phyloP scores from a whole-genome alignment of 2,797 vertebrate genomes.

The Rhynchotus rufescens region DNA sequence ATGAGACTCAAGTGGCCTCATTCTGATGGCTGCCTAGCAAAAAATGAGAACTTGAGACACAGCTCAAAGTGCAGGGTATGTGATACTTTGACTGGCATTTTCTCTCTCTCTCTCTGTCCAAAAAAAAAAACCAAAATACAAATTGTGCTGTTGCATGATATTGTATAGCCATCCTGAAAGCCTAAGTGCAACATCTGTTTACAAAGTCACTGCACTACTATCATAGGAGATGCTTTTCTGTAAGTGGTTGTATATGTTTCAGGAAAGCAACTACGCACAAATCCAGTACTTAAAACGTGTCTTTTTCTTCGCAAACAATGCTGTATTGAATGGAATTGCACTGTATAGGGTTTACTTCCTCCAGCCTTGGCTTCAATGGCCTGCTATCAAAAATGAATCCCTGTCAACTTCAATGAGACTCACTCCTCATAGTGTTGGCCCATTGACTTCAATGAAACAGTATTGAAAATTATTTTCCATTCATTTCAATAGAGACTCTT shows the following conservation, averaged over 20 bases:
- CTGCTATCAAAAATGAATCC: slow-evolving; percentile 28
- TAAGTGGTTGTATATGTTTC: not conserved
- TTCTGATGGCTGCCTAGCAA: not conserved
- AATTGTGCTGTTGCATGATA: not conserved
- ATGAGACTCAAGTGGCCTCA: not conserved
- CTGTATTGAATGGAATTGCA: not conserved
- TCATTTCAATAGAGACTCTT: not conserved
- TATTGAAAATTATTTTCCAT: slow-evolving; percentile 7
- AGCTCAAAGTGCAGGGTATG: not conserved
- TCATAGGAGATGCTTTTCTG: not conserved
- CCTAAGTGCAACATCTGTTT: not conserved
- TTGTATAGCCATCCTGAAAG: not conserved
- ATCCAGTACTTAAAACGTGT: not conserved
- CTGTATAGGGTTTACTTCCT: not conserved
- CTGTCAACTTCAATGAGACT: not conserved
- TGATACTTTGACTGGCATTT: not conserved
- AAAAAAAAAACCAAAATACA: not conserved
- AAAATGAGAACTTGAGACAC: not conserved
- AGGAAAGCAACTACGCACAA: not conserved
- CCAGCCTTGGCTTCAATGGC: not conserved
- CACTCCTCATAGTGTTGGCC: not conserved
- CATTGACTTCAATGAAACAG: slow-evolving; percentile 45
- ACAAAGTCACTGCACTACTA: not conserved
- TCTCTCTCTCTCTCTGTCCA: not conserved
- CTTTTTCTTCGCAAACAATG: not conserved